phyloP scores from a whole-genome alignment of 2,888 invertebrate species.

The Argyra leucocephala region DNA sequence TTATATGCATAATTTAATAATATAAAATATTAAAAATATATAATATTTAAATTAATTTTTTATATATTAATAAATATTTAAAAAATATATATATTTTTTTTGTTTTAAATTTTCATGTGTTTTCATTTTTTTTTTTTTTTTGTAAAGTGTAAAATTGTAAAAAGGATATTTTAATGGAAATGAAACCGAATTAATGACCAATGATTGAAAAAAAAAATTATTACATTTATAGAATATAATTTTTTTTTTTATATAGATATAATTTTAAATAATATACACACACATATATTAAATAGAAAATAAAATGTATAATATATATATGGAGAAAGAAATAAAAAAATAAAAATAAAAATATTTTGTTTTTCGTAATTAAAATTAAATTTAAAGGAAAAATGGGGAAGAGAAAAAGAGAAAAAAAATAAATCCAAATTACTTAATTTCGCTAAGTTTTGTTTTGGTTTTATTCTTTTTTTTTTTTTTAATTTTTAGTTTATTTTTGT shows the following conservation, averaged over 20 bases:
- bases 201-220: no score
- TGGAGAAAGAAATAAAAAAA: background rate
- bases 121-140: background rate
- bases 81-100: background rate
- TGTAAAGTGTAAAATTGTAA: no score
- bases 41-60: no score
- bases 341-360: background rate
- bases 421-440: slow-evolving; percentile 19
- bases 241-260: no score
- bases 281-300: background rate
- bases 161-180: no score
- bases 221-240: no score
- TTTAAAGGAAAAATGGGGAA: slow-evolving; percentile 6
- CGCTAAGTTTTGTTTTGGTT: slow-evolving; percentile 7
- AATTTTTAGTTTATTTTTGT: slow-evolving; percentile 9
- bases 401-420: slow-evolving; percentile 13
- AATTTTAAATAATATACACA: background rate
- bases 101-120: background rate
- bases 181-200: no score
- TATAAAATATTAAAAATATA: no score
- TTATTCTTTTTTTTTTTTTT: slow-evolving; percentile 13
- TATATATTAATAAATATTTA: no score
- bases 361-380: background rate
- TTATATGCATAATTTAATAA: no score
- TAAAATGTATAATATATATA: background rate